A percentile compares a stretch with the other conserved stretches of the same genome.
Conservation (phyloP, 2,113 vertebrate species). For the Mobula hypostoma region DNA sequence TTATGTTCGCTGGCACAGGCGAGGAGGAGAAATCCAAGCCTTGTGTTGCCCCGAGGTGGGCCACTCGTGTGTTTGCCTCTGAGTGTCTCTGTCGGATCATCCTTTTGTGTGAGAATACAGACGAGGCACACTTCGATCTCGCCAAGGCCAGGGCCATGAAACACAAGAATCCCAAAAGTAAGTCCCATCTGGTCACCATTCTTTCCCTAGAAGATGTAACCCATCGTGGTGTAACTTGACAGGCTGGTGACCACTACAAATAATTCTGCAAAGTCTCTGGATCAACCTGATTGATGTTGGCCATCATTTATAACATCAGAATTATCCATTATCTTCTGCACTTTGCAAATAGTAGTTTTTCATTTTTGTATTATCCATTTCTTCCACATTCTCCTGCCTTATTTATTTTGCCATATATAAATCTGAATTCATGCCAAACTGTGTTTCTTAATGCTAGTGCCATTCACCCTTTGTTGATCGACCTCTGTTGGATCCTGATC, state of each 20-base stretch:
- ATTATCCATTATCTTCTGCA: background rate
- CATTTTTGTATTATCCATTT: background rate
- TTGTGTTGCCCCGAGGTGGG: constrained; percentile 92
- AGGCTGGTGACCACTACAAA: background rate
- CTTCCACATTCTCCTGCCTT: background rate
- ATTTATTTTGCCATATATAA: background rate
- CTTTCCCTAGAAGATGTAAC: background rate
- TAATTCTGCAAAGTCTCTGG: background rate
- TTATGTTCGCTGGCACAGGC: constrained; percentile 88
- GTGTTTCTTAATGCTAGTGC: background rate
- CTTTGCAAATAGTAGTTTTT: background rate
- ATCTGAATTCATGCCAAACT: background rate
- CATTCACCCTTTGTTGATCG: background rate
- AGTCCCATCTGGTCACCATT: constrained; percentile 34
- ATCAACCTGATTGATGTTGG: background rate
- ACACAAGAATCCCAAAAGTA: constrained; percentile 85
- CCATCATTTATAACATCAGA: background rate
- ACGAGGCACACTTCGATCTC: constrained; percentile 86
- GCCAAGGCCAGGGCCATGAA: constrained; percentile 75
- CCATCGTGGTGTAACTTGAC: too few species aligned
- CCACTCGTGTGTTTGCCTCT: constrained; percentile 90
- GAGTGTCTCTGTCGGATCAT: constrained; percentile 93
- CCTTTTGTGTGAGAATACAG: constrained; percentile 81
- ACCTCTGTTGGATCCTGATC: too few species aligned
- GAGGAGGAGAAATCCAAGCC: constrained; percentile 91